Evolutionary conservation across 1,140 invertebrate genomes (phyloP).

Genomic region (Leguminivora glycinivorella): DNA sequence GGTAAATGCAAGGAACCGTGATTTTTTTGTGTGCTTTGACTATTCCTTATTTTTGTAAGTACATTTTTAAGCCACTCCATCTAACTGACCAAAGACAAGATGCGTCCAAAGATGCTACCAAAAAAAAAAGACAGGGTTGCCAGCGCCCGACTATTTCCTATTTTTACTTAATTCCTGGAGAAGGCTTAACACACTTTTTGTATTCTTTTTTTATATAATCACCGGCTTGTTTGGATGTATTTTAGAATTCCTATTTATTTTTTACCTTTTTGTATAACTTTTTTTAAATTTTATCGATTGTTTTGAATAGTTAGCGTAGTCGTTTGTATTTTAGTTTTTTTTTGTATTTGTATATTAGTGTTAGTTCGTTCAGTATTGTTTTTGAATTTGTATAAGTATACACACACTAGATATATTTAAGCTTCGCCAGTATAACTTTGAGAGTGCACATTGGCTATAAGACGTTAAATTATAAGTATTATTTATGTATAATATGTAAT

Average conservation of each 20-base stretch:
- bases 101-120: slow-evolving; percentile 60
- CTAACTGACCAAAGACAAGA: slow-evolving; percentile 51
- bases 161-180: slow-evolving; percentile 54
- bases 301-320: slow-evolving; percentile 50
- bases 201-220: slow-evolving; percentile 50
- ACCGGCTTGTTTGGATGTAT: slow-evolving; percentile 68
- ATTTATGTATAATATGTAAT: slow-evolving; percentile 40
- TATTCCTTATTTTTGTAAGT: slow-evolving; percentile 63
- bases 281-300: slow-evolving; percentile 49
- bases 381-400: slow-evolving; percentile 47
- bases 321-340: slow-evolving; percentile 35
- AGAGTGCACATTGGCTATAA: slow-evolving; percentile 67
- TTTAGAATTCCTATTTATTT: slow-evolving; percentile 74
- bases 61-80: slow-evolving; percentile 59
- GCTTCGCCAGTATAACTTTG: slow-evolving; percentile 52
- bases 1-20: slow-evolving; percentile 6
- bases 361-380: slow-evolving; percentile 67
- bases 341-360: slow-evolving; percentile 36
- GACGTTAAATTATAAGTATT: slow-evolving; percentile 42
- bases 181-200: slow-evolving; percentile 41
- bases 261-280: slow-evolving; percentile 69
- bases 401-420: slow-evolving; percentile 53
- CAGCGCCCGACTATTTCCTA: slow-evolving; percentile 51
- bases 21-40: slow-evolving; percentile 43
- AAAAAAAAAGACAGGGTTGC: slow-evolving; percentile 62